Evolutionary conservation across 2,888 invertebrate genomes (phyloP).

Genomic region (Melipona beecheii): DNA sequence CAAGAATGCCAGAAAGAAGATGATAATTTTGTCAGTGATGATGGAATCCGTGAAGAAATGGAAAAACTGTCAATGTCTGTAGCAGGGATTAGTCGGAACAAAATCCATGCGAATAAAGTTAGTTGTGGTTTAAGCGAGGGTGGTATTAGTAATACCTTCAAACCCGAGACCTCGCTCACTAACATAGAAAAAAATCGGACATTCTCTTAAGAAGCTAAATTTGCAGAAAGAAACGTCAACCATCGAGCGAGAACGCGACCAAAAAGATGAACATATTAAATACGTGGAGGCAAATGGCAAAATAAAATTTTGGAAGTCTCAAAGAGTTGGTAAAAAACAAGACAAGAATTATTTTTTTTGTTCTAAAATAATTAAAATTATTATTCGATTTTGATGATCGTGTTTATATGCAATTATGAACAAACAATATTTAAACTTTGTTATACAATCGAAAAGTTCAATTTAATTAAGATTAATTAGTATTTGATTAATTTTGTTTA

Average conservation of each 20-base stretch:
- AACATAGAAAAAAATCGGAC: conserved; percentile 68
- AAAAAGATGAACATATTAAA: conserved; percentile 61
- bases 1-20: background rate
- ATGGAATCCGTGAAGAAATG: background rate
- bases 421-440: background rate
- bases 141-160: conserved; percentile 69
- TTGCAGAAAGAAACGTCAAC: conserved; percentile 68
- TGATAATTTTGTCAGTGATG: background rate
- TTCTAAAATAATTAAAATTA: background rate
- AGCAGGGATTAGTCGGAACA: conserved; percentile 33
- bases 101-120: conserved; percentile 40
- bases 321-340: conserved; percentile 33
- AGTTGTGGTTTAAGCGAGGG: conserved; percentile 60
- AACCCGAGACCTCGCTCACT: conserved; percentile 65
- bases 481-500: background rate
- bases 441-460: background rate
- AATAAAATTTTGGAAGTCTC: conserved; percentile 65
- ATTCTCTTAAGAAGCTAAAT: conserved; percentile 68
- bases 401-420: background rate
- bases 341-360: conserved; percentile 30
- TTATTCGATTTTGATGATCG: background rate
- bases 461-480: background rate
- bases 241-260: conserved; percentile 60
- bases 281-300: conserved; percentile 73
- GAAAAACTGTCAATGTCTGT: background rate